These are phyloP conservation scores for Lepetodrilus schrolli DNA, from an alignment of 2,888 invertebrate genomes.

Conservation along the genomic window DNA sequence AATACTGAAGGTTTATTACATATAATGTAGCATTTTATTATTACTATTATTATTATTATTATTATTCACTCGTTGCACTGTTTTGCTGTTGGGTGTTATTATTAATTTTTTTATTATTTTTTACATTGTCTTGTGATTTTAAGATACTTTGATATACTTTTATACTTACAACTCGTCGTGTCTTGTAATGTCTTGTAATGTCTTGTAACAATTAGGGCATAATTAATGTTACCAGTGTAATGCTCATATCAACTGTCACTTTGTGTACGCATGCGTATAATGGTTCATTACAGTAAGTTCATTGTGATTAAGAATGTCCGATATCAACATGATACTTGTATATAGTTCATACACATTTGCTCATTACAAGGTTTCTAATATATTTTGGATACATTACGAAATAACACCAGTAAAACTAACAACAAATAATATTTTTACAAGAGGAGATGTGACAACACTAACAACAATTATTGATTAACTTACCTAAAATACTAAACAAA, in stretches of 20 bases:
- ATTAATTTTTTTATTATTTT: too few species aligned
- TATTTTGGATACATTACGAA: too few species aligned
- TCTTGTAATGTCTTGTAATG: neutral
- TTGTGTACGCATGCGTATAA: neutral
- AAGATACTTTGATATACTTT: neutral
- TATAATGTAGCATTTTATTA: too few species aligned
- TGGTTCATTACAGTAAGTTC: neutral
- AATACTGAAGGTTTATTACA: too few species aligned
- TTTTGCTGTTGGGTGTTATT: too few species aligned
- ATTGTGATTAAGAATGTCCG: neutral
- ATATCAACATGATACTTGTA: neutral
- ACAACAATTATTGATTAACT: too few species aligned
- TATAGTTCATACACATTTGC: neutral
- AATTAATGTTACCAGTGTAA: neutral
- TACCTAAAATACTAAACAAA: too few species aligned
- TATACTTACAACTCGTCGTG: neutral
- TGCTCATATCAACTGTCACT: conserved; percentile 11
- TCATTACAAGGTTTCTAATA: neutral
- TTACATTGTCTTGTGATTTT: conserved; percentile 2
- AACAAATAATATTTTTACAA: too few species aligned
- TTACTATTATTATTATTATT: too few species aligned
- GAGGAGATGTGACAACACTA: too few species aligned
- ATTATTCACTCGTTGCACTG: too few species aligned
- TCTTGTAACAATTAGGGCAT: neutral
- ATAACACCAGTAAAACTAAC: too few species aligned